Conservation (phyloP, 2,113 vertebrate species). For the Daboia siamensis region DNA sequence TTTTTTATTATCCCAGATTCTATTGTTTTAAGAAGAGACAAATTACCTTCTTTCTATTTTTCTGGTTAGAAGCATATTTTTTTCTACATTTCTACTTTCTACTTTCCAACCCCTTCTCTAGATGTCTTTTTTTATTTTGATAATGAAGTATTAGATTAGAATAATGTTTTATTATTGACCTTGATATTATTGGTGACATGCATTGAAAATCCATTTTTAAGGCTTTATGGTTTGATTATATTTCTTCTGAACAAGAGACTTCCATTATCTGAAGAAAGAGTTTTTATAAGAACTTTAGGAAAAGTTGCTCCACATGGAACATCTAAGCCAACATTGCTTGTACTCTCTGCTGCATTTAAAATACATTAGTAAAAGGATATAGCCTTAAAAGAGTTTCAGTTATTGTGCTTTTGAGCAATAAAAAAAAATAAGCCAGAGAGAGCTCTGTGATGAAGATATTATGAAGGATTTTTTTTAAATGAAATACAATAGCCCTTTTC, state of each 20-base stretch:
- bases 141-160: background rate
- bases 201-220: background rate
- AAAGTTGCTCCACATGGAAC: background rate
- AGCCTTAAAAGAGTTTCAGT: background rate
- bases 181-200: background rate
- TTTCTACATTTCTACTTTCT: background rate
- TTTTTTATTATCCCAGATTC: background rate
- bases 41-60: background rate
- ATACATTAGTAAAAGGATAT: background rate
- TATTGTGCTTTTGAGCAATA: background rate
- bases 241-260: background rate
- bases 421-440: background rate
- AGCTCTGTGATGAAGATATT: background rate
- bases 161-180: background rate
- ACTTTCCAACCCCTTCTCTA: too few relatives aligned
- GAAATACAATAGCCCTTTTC: background rate
- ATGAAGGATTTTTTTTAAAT: background rate
- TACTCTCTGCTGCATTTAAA: background rate
- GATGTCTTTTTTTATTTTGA: background rate
- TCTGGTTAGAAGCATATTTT: background rate
- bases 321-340: background rate
- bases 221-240: background rate
- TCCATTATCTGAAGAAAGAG: background rate
- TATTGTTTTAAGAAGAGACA: background rate
- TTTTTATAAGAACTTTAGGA: background rate